Evolutionary conservation across 2,888 invertebrate species (phyloP).

Genomic region (Epirrita christyi): DNA sequence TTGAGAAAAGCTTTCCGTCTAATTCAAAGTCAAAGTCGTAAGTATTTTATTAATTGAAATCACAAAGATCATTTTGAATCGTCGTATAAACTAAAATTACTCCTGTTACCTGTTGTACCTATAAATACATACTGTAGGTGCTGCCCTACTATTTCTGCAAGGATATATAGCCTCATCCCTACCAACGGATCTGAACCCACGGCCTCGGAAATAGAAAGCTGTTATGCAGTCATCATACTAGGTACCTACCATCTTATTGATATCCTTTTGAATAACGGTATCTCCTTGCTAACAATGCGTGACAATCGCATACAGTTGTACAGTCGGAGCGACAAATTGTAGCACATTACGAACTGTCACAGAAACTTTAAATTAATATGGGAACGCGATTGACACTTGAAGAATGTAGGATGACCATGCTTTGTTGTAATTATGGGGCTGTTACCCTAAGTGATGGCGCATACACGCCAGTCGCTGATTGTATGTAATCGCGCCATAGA

Average conservation of each 20-base stretch:
- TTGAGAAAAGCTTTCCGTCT: too few species aligned
- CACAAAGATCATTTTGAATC: too few species aligned
- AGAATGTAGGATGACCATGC: constrained; percentile 44
- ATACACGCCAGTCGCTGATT: too few species aligned
- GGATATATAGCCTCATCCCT: not conserved
- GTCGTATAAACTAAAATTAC: too few species aligned
- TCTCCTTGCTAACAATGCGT: constrained; percentile 18
- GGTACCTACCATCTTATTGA: not conserved
- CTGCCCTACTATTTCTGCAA: too few species aligned
- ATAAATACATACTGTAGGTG: too few species aligned
- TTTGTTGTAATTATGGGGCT: too few species aligned
- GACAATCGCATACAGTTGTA: constrained; percentile 25
- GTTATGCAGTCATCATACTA: not conserved
- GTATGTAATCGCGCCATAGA: too few species aligned
- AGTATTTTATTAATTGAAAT: too few species aligned
- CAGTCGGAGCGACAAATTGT: constrained; percentile 65
- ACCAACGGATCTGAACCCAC: constrained; percentile 2
- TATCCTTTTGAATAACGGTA: constrained; percentile 2
- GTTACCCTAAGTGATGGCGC: too few species aligned
- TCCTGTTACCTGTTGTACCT: too few species aligned
- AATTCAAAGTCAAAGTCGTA: too few species aligned
- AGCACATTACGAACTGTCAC: constrained; percentile 72
- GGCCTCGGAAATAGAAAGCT: constrained; percentile 18
- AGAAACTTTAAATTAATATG: constrained; percentile 76
- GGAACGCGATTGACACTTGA: constrained; percentile 75